Conservation (phyloP, 2,113 vertebrate genomes). For the Epinephelus fuscoguttatus region DNA sequence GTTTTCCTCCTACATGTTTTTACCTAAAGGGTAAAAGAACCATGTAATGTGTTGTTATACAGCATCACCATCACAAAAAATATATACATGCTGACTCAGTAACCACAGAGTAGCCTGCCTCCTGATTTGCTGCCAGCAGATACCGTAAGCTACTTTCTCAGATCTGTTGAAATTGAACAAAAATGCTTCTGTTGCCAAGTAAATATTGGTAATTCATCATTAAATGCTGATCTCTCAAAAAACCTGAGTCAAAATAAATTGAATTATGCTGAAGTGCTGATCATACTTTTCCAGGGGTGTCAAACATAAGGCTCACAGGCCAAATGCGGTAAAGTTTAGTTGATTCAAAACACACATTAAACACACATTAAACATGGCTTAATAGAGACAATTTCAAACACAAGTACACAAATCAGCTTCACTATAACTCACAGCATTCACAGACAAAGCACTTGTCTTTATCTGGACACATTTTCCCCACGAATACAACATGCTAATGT, state of each 20-base stretch:
- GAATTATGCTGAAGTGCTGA: background rate
- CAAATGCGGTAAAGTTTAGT: too few species aligned
- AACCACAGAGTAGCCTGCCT: background rate
- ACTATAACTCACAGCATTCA: too few species aligned
- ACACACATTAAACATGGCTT: too few species aligned
- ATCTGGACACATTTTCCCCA: too few species aligned
- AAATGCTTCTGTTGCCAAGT: background rate
- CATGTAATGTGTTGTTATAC: background rate
- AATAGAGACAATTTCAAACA: too few species aligned
- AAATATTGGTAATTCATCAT: conserved; percentile 11
- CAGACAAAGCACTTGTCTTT: too few species aligned
- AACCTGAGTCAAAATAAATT: conserved; percentile 2
- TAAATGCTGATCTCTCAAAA: background rate
- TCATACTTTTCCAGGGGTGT: too few species aligned
- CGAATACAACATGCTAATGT: too few species aligned
- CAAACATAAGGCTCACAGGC: too few species aligned
- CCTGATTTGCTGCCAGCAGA: background rate
- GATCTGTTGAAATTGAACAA: conserved; percentile 1
- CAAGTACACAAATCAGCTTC: too few species aligned
- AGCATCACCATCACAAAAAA: conserved; percentile 3
- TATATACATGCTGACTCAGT: conserved; percentile 26
- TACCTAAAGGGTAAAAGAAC: background rate
- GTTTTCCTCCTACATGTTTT: background rate
- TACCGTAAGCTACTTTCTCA: background rate
- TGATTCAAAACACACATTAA: too few species aligned